A percentile compares a stretch with the other conserved stretches of the same genome.
Conservation (phyloP, 2,797 vertebrate genomes). For the Lacerta bilineata region DNA sequence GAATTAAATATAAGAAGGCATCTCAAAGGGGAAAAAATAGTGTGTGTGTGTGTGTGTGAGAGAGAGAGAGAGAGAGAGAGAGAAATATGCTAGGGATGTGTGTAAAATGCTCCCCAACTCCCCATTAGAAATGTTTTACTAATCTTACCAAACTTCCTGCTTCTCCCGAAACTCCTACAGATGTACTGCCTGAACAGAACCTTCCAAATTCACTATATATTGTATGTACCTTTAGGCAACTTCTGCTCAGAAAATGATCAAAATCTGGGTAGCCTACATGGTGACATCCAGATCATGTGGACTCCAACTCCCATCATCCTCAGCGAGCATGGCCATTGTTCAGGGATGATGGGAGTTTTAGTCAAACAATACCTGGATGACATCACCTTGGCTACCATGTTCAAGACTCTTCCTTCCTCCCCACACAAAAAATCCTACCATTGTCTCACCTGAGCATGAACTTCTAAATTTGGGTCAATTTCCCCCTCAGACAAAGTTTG, state of each 20-base stretch:
- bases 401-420: not conserved
- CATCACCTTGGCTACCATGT: too few species aligned
- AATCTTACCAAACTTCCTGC: not conserved
- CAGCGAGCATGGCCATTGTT: too few species aligned
- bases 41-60: too few species aligned
- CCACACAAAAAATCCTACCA: not conserved
- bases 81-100: not conserved
- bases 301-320: too few species aligned
- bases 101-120: not conserved
- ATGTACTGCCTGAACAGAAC: not conserved
- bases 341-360: too few species aligned
- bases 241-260: not conserved
- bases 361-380: too few species aligned
- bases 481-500: not conserved
- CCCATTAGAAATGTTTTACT: not conserved
- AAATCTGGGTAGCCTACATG: too few species aligned
- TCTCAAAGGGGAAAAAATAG: not conserved
- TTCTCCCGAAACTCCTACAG: not conserved
- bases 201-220: not conserved
- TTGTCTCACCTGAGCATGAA: not conserved
- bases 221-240: not conserved
- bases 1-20: not conserved
- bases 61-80: not conserved
- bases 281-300: too few species aligned
- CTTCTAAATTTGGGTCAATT: not conserved